Percentiles rank a stretch among this genome's conserved stretches.
Evolutionary conservation across 2,113 vertebrate species (phyloP).

Genomic region (Petrocephalus zakoni): DNA sequence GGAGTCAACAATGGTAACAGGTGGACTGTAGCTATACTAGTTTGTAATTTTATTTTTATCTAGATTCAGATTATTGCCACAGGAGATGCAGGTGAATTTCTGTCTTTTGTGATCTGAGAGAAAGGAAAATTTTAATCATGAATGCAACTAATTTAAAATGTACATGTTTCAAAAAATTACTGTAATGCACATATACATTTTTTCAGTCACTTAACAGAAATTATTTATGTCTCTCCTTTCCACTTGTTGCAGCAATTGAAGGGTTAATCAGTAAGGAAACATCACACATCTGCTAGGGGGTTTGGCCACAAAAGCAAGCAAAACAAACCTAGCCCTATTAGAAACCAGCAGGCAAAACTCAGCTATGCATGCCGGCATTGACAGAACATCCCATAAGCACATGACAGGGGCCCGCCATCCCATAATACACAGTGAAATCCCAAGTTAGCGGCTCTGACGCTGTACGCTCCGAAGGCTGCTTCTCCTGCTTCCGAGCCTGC

Average conservation of each 20-base stretch:
- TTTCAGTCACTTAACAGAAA: constrained; percentile 16
- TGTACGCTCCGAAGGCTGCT: constrained; percentile 23
- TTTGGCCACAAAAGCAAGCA: constrained; percentile 27
- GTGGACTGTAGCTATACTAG: neutral
- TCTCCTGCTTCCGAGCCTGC: constrained; percentile 34
- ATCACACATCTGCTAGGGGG: constrained; percentile 32
- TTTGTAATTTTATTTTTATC: neutral
- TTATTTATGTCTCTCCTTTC: constrained; percentile 38
- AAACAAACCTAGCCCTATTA: constrained; percentile 20
- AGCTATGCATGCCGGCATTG: constrained; percentile 31
- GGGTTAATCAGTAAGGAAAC: constrained; percentile 48
- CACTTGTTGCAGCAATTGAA: constrained; percentile 46
- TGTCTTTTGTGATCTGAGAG: neutral
- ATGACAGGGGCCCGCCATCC: constrained; percentile 23
- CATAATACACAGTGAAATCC: constrained; percentile 27
- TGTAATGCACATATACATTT: constrained; percentile 8
- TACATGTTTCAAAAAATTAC: neutral
- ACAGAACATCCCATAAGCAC: constrained; percentile 38
- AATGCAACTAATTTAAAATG: neutral
- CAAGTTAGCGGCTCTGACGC: constrained; percentile 23
- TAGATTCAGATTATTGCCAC: neutral
- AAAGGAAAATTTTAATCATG: neutral
- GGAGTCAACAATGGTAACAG: neutral
- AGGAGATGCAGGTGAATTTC: neutral
- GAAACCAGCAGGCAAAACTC: constrained; percentile 16